Evolutionary conservation across 37 sponge, comb jelly and placozoan genomes (phyloP).

Genomic region (Cladorhizidae sp.): DNA sequence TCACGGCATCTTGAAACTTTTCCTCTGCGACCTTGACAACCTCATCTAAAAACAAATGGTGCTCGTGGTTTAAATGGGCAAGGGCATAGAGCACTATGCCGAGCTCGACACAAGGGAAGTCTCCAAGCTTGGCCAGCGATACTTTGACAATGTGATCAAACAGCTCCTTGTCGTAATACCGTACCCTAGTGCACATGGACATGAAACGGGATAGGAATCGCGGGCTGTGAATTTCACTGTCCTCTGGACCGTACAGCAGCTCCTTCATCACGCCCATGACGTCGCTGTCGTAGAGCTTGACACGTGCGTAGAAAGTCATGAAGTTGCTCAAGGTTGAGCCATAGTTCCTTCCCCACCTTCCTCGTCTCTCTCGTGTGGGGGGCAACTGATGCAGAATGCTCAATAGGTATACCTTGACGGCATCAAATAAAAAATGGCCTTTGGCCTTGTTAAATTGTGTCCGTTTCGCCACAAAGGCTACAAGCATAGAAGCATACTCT

Average conservation of each 20-base stretch:
- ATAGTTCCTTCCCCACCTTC: not conserved
- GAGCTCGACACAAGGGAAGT: not conserved
- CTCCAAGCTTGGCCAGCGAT: not conserved
- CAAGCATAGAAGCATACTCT: not conserved
- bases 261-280: not conserved
- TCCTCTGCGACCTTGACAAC: not conserved
- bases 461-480: not conserved
- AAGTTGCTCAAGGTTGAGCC: not conserved
- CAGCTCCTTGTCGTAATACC: not conserved
- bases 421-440: not conserved
- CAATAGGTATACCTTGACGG: not conserved
- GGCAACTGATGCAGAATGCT: not conserved
- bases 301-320: not conserved
- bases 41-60: not conserved
- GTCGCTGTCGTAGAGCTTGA: not conserved
- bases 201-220: not conserved
- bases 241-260: not conserved
- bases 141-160: not conserved
- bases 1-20: not conserved
- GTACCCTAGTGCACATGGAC: not conserved
- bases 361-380: not conserved
- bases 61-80: not conserved
- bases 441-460: not conserved
- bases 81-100: not conserved
- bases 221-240: not conserved